Conservation (phyloP, 2,888 invertebrate genomes). For the Perizoma affinitatum region DNA sequence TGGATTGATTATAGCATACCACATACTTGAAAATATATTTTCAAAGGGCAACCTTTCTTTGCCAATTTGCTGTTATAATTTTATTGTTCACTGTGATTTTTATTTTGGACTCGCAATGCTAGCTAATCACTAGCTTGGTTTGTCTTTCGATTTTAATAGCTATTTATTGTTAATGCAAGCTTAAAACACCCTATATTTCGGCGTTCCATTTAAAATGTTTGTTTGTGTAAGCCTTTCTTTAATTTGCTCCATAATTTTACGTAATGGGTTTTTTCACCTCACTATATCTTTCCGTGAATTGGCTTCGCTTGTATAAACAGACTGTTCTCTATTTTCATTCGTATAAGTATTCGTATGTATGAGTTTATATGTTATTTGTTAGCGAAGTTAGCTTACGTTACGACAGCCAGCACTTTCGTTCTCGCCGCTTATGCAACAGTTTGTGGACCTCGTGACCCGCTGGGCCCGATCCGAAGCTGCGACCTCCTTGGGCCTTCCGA, state of each 20-base stretch:
- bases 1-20: background rate
- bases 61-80: no score
- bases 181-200: constrained; percentile 5
- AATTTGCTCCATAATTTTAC: constrained; percentile 14
- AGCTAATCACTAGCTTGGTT: background rate
- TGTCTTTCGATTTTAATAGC: no score
- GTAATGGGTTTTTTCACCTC: constrained; percentile 22
- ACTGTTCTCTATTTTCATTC: constrained; percentile 5
- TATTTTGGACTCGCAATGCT: background rate
- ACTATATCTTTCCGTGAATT: constrained; percentile 10
- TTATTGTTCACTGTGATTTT: no score
- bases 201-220: constrained; percentile 7
- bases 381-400: constrained; percentile 8
- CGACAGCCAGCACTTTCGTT: constrained; percentile 21
- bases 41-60: no score
- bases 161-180: background rate
- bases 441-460: constrained; percentile 16
- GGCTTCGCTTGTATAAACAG: constrained; percentile 18
- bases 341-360: background rate
- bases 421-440: constrained; percentile 21
- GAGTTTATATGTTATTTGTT: background rate
- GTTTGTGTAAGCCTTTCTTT: constrained; percentile 10
- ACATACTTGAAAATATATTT: no score
- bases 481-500: constrained; percentile 17
- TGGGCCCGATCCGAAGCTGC: constrained; percentile 4